phyloP scores from a whole-genome alignment of 2,113 vertebrate species.

The Motacilla alba region DNA sequence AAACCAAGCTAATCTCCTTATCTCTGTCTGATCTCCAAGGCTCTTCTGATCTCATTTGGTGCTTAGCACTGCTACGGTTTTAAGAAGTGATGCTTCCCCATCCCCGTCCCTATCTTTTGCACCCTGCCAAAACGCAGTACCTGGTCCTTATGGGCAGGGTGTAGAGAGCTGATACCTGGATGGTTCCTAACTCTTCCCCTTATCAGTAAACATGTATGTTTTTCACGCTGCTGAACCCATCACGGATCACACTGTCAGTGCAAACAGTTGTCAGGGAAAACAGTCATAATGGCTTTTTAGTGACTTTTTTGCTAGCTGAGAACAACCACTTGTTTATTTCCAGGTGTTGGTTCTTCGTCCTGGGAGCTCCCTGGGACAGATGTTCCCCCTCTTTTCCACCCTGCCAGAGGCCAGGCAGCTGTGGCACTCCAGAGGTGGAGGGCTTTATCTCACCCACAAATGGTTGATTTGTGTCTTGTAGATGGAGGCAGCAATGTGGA shows the following conservation, averaged over 20 bases:
- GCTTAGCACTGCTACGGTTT: not conserved
- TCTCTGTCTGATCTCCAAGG: not conserved
- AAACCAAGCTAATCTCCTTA: slow-evolving; percentile 20
- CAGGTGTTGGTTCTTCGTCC: not conserved
- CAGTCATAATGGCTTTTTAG: not conserved
- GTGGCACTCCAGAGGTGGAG: not conserved
- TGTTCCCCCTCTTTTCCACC: not conserved
- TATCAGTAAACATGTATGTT: not conserved
- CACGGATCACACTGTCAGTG: not conserved
- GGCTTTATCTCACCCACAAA: not conserved
- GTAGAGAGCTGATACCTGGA: not conserved
- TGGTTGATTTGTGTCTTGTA: fast-evolving
- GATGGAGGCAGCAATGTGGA: not conserved
- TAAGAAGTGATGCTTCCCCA: not conserved
- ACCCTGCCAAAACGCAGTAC: not conserved
- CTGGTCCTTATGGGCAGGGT: not conserved
- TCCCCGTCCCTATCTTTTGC: not conserved
- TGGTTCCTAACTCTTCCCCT: not conserved
- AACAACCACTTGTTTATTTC: not conserved
- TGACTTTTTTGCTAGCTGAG: not conserved
- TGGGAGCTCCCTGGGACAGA: not conserved
- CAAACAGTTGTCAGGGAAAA: not conserved
- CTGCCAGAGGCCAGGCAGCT: not conserved
- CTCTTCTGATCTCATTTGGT: not conserved
- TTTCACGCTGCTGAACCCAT: not conserved